Percentiles rank a stretch among this genome's conserved stretches.
phyloP scores from a whole-genome alignment of 1,140 invertebrate species.

The Leptinotarsa lineolata region DNA sequence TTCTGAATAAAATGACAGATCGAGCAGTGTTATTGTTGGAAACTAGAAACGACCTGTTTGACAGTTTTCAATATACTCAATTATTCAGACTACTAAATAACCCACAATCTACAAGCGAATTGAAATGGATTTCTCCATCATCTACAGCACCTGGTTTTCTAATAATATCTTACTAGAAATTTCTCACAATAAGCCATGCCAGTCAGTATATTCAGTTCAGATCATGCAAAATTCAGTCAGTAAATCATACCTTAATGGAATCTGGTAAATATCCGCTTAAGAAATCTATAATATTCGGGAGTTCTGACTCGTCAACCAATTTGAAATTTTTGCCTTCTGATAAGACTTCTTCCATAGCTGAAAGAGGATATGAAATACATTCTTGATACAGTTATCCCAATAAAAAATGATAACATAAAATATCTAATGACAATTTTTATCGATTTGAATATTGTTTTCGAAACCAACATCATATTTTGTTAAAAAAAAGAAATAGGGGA shows the following conservation, averaged over 20 bases:
- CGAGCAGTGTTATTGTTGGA: no score
- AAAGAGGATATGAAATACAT: slow-evolving; percentile 48
- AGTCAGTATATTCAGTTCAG: no score
- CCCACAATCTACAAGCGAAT: not conserved
- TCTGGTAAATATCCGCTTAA: slow-evolving; percentile 77
- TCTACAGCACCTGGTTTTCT: not conserved
- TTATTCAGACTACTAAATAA: not conserved
- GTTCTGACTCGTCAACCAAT: slow-evolving; percentile 78
- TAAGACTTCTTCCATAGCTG: slow-evolving; percentile 78
- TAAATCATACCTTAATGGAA: slow-evolving; percentile 72
- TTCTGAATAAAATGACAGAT: no score
- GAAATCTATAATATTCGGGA: slow-evolving; percentile 75
- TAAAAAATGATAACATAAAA: no score
- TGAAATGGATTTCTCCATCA: no score
- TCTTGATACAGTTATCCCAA: no score
- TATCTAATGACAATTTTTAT: no score
- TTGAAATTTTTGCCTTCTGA: slow-evolving; percentile 82
- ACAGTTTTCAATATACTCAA: not conserved
- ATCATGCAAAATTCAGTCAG: not conserved
- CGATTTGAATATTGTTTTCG: no score
- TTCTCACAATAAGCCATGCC: no score
- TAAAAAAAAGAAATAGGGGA: no score
- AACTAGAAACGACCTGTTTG: no score
- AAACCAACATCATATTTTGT: no score
- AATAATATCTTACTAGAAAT: not conserved